A percentile compares a stretch with the other conserved stretches of the same genome.
phyloP scores from a whole-genome alignment of 2,888 invertebrate species.

The Podabrus alpinus region DNA sequence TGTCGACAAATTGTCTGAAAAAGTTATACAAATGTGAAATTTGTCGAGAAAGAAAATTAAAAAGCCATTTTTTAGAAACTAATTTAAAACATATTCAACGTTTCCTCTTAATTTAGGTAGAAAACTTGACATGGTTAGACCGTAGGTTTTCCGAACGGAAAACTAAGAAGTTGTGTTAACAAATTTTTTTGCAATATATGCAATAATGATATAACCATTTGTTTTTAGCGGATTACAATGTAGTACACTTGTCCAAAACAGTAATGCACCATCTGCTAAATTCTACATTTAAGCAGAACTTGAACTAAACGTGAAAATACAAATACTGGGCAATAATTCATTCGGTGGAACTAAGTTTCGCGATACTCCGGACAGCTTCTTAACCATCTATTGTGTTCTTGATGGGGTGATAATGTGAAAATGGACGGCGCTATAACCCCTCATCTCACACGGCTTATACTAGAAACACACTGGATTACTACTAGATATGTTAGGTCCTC shows the following conservation, averaged over 20 bases:
- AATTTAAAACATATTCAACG: background rate
- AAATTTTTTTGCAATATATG: background rate
- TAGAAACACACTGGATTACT: conserved; percentile 27
- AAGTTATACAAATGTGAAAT: background rate
- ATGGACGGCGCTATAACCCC: conserved; percentile 30
- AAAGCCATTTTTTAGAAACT: background rate
- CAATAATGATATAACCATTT: background rate
- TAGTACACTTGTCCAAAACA: background rate
- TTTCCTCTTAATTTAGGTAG: background rate
- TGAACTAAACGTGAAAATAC: conserved; percentile 2
- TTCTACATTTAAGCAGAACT: background rate
- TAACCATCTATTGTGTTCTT: conserved; percentile 28
- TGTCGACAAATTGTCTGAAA: background rate
- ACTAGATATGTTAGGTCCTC: conserved; percentile 16
- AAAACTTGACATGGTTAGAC: background rate
- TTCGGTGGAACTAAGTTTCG: conserved; percentile 17
- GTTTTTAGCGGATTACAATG: background rate
- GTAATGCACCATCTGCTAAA: background rate
- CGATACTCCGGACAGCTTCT: conserved; percentile 26
- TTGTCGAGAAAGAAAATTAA: background rate
- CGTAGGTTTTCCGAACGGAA: background rate
- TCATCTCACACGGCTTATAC: conserved; percentile 28
- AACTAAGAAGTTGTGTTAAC: too few species aligned
- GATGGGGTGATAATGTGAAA: conserved; percentile 31
- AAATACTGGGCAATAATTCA: conserved; percentile 18